Evolutionary conservation across 2,113 vertebrate species (phyloP).

Genomic region (Gasterosteus aculeatus): DNA sequence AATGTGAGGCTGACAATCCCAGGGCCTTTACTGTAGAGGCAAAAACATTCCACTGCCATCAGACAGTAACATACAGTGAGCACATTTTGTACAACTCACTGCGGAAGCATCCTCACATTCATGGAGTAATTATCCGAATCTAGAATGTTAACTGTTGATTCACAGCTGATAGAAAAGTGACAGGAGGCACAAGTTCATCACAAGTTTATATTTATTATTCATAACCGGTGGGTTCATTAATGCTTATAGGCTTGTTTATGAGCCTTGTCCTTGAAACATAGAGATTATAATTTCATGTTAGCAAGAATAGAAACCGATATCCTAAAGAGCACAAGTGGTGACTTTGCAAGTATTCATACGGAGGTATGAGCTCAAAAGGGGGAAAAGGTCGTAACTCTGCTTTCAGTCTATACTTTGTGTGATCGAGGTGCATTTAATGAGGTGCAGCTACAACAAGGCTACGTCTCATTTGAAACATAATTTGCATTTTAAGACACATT

Average conservation of each 20-base stretch:
- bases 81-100: not conserved
- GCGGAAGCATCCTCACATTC: not conserved
- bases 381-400: not conserved
- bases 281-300: not conserved
- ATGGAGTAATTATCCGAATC: not conserved
- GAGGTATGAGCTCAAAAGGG: conserved; percentile 6
- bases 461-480: not conserved
- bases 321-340: conserved; percentile 20
- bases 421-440: conserved; percentile 12
- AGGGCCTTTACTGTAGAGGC: conserved; percentile 22
- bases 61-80: not conserved
- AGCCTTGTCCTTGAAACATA: conserved; percentile 2
- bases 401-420: conserved; percentile 10
- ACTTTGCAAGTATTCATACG: conserved; percentile 2
- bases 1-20: conserved; percentile 13
- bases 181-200: not conserved
- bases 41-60: conserved; percentile 6
- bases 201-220: not conserved
- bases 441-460: not conserved
- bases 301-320: not conserved
- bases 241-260: not conserved
- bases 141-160: not conserved
- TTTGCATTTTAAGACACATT: conserved; percentile 39
- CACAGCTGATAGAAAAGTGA: conserved; percentile 1
- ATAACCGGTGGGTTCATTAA: conserved; percentile 5